Evolutionary conservation across 2,888 invertebrate species (phyloP), one percentile per base, ranked within the genome.

Genomic region (Cryptus viduatorius): DNA sequence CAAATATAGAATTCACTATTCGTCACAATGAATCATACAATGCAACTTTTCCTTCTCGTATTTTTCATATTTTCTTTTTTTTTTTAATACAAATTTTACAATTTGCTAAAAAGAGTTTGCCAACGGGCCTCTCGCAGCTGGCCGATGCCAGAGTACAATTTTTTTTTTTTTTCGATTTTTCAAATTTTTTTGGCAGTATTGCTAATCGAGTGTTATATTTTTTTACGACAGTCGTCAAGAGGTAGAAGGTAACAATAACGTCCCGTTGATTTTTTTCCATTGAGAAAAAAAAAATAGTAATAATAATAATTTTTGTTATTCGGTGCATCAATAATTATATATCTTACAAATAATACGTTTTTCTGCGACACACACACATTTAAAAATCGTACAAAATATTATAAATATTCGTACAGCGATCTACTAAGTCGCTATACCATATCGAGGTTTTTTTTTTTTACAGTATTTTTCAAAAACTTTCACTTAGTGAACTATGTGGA

Each of bases 381-480:
- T 76, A 72, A 82, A 84, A 84, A 84, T 79, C 79, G 76, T 84
- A 84, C 82, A 84, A 82, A 84, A 84, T 76, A 84, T 76, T 82
- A 84, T 71, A 56, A 75, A 79, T 67, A 76, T 75, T 61, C 42
- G 31, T 84, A 44, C 67, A 53, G 77, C 76, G 72, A 69, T 56
- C 24, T 31, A 67, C 56, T 67, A 56, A 77, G 42, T 50, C 44
- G 24, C 72, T 67, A 59, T 64, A 29, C 10, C 79, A 42, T 69
- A 61, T 59, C 16, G 79, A 68, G 44, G 67, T 79, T 53, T 77
- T 44, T 29, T 24, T 44, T 29, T 61, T 61, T 24, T 31, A 61
- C 59, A 29, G 59, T 61, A 61, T 61, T 61, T 61, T 29, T 31
- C 31, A 61, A 31, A 16, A 79, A 78, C 46, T 68, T 24, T 75